Conservation (phyloP, 1,140 invertebrate species). For the Macrotrachela quadricornifera region DNA sequence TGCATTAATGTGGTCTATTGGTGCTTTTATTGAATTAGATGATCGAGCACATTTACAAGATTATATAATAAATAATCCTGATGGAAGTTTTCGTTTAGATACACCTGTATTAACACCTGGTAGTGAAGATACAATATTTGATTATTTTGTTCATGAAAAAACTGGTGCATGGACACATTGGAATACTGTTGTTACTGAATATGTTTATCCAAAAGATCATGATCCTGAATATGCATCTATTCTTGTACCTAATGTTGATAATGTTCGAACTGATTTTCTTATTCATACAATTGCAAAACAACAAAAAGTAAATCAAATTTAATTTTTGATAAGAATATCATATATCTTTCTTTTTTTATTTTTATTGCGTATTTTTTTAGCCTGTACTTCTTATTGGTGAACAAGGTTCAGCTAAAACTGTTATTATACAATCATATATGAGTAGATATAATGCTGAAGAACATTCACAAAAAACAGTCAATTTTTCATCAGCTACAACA, state of each 20-base stretch:
- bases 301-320: constrained; percentile 34
- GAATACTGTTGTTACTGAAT: constrained; percentile 56
- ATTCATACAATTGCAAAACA: constrained; percentile 67
- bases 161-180: constrained; percentile 67
- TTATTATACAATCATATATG: constrained; percentile 87
- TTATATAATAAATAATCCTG: constrained; percentile 46
- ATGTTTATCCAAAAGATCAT: constrained; percentile 59
- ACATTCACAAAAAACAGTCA: constrained; percentile 61
- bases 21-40: constrained; percentile 60
- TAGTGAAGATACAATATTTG: constrained; percentile 55
- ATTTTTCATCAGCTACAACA: constrained; percentile 83
- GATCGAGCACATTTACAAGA: constrained; percentile 58
- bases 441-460: constrained; percentile 66
- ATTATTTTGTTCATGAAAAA: constrained; percentile 57
- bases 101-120: constrained; percentile 42
- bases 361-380: no score
- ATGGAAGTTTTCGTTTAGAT: constrained; percentile 34
- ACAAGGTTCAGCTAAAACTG: constrained; percentile 81
- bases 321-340: no score
- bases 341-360: no score
- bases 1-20: constrained; percentile 42
- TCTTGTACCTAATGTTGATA: constrained; percentile 76
- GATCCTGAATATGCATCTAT: constrained; percentile 71
- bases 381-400: constrained; percentile 66
- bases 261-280: constrained; percentile 70